phyloP scores from a whole-genome alignment of 1,140 invertebrate genomes.

The Brachionus rotundiformis region DNA sequence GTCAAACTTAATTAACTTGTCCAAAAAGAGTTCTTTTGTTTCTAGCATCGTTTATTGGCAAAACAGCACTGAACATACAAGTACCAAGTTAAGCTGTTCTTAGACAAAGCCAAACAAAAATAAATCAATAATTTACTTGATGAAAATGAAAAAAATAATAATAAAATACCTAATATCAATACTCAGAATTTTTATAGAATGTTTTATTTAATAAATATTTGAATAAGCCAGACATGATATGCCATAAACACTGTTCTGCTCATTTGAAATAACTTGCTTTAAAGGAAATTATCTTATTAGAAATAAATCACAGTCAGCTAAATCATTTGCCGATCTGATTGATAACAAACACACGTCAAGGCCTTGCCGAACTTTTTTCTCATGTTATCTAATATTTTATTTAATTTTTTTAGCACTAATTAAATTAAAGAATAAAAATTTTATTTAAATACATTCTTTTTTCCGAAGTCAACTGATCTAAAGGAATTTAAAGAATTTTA shows the following conservation, averaged over 20 bases:
- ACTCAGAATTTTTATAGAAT: not conserved
- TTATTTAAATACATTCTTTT: not conserved
- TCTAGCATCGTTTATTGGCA: too few species aligned
- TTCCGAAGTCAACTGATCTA: slow-evolving; percentile 17
- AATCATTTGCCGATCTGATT: slow-evolving; percentile 1
- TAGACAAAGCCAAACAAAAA: not conserved
- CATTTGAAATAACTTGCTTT: not conserved
- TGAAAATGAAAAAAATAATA: not conserved
- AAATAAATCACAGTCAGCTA: not conserved
- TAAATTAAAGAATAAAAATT: too few species aligned
- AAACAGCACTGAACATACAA: too few species aligned
- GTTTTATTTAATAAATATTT: slow-evolving; percentile 5
- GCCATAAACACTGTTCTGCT: not conserved
- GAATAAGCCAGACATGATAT: not conserved
- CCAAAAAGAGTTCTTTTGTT: not conserved
- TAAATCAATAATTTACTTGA: not conserved
- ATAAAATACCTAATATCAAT: not conserved
- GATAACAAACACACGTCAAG: not conserved
- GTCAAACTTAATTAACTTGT: not conserved
- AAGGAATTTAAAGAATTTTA: not conserved
- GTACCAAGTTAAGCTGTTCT: not conserved
- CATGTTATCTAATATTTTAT: too few species aligned
- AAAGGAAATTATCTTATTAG: not conserved
- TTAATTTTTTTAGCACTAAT: too few species aligned
- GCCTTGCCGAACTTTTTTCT: not conserved